Conservation (phyloP, 1,140 invertebrate species). For the Drosophila asahinai region DNA sequence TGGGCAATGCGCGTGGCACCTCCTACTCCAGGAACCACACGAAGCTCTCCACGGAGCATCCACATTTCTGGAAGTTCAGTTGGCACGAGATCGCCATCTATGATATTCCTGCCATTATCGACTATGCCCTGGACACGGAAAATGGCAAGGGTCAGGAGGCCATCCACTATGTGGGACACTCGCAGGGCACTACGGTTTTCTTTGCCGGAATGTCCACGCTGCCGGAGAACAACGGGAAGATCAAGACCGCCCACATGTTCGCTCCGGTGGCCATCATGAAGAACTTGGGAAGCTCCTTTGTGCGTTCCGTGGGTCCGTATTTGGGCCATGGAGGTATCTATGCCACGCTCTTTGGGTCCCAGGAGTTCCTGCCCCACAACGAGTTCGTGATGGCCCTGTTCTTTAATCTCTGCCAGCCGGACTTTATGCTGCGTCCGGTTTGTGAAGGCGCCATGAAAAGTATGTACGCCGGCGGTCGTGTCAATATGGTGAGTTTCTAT, state of each 20-base stretch:
- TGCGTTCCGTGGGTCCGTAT: conserved; percentile 66
- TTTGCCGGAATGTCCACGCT: conserved; percentile 86
- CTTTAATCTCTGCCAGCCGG: conserved; percentile 85
- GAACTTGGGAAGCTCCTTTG: conserved; percentile 69
- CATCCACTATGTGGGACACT: conserved; percentile 89
- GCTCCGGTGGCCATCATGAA: conserved; percentile 87
- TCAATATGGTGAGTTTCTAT: conserved; percentile 51
- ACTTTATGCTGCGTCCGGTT: conserved; percentile 57
- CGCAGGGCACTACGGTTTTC: conserved; percentile 87
- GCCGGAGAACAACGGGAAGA: conserved; percentile 88
- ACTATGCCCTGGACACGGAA: conserved; percentile 87
- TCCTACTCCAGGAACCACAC: conserved; percentile 86
- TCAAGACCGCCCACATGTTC: conserved; percentile 86
- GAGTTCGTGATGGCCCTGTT: conserved; percentile 52
- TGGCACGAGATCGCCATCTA: conserved; percentile 89
- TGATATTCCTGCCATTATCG: conserved; percentile 90
- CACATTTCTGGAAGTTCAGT: conserved; percentile 87
- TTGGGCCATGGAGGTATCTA: conserved; percentile 73
- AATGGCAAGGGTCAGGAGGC: conserved; percentile 86
- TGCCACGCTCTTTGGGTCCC: conserved; percentile 83
- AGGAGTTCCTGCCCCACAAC: conserved; percentile 73
- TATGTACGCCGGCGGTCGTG: conserved; percentile 27
- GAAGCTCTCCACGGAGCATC: conserved; percentile 85
- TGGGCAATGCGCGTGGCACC: conserved; percentile 86
- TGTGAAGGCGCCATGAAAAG: conserved; percentile 16